Percentiles rank a stretch among this genome's conserved stretches.
Conservation (phyloP, 2,797 vertebrate genomes). For the Cirrhinus molitorella region DNA sequence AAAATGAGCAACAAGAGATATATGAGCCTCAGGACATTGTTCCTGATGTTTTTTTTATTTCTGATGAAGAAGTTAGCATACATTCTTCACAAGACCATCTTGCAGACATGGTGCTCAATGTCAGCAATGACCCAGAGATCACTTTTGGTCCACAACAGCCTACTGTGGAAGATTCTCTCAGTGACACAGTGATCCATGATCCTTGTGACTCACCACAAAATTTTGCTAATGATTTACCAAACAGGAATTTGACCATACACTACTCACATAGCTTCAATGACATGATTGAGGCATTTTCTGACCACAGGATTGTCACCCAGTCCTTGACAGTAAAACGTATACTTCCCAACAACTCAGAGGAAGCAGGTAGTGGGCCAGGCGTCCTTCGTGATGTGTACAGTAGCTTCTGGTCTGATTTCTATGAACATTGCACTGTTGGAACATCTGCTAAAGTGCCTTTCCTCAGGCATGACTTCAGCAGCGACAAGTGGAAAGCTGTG, state of each 20-base stretch:
- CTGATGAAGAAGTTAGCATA: not conserved
- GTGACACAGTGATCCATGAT: slow-evolving; percentile 47
- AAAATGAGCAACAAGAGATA: no score
- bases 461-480: slow-evolving; percentile 54
- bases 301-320: slow-evolving; percentile 37
- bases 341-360: slow-evolving; percentile 54
- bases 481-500: slow-evolving; percentile 56
- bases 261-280: slow-evolving; percentile 35
- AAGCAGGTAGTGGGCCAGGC: slow-evolving; percentile 52
- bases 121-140: slow-evolving; percentile 40
- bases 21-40: not conserved
- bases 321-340: slow-evolving; percentile 37
- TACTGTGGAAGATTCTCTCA: slow-evolving; percentile 35
- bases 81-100: slow-evolving; percentile 6
- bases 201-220: slow-evolving; percentile 18
- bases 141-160: slow-evolving; percentile 46
- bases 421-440: slow-evolving; percentile 44
- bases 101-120: slow-evolving; percentile 8
- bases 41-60: slow-evolving; percentile 31
- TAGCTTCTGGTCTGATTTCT: slow-evolving; percentile 60
- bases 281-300: slow-evolving; percentile 52
- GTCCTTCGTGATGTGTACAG: slow-evolving; percentile 51
- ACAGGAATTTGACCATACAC: slow-evolving; percentile 37
- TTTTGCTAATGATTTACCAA: slow-evolving; percentile 1
- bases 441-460: slow-evolving; percentile 58